A percentile compares a stretch with the other conserved stretches of the same genome.
phyloP scores from a whole-genome alignment of 2,113 vertebrate species.

The Leptocoma aspasia region DNA sequence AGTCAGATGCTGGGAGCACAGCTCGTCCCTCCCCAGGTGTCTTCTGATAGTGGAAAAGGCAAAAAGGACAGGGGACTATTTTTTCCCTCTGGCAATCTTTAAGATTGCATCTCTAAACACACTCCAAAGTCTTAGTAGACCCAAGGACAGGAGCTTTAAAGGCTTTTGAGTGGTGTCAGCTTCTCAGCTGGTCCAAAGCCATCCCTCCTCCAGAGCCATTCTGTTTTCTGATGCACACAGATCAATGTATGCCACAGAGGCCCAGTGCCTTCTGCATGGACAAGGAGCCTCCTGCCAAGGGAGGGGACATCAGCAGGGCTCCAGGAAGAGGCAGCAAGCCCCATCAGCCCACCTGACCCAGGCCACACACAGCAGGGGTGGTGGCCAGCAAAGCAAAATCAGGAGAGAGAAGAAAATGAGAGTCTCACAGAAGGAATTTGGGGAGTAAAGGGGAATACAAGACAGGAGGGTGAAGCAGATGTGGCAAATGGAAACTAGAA shows the following conservation, averaged over 20 bases:
- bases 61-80: not conserved
- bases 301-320: not conserved
- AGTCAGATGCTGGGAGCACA: not conserved
- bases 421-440: not conserved
- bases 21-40: not conserved
- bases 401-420: not conserved
- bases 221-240: not conserved
- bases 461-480: not conserved
- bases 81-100: not conserved
- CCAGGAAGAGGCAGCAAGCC: not conserved
- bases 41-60: not conserved
- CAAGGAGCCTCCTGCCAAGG: not conserved
- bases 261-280: rapidly evolving
- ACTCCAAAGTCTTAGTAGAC: not conserved
- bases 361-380: not conserved
- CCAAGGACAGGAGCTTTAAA: not conserved
- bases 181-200: not conserved
- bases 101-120: not conserved
- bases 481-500: not conserved
- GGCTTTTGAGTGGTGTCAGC: not conserved
- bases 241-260: no score
- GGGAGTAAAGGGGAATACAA: not conserved
- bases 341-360: no score
- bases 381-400: not conserved
- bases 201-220: not conserved